These are phyloP conservation scores for Aleiodes leptofemur DNA, from an alignment of 2,888 invertebrate genomes.

Conservation along the genomic window DNA sequence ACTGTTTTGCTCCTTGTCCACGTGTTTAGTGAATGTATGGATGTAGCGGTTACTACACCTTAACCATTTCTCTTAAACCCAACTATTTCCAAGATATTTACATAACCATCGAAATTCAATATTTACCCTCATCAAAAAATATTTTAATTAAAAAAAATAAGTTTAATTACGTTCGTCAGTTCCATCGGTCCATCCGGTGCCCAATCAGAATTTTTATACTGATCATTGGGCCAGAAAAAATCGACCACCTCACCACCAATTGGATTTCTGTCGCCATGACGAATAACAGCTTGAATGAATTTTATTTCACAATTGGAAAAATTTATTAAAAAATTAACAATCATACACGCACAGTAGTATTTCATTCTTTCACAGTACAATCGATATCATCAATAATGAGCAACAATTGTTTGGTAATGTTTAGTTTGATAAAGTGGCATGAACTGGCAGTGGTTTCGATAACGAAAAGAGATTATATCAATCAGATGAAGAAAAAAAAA, in stretches of 20 bases:
- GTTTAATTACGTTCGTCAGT: slow-evolving; percentile 42
- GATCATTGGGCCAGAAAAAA: slow-evolving; percentile 43
- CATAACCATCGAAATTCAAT: not conserved
- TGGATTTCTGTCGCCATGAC: slow-evolving; percentile 40
- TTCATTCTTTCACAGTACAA: not conserved
- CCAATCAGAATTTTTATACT: slow-evolving; percentile 34
- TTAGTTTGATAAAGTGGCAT: too few species aligned
- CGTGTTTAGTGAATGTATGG: too few species aligned
- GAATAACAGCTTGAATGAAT: slow-evolving; percentile 37
- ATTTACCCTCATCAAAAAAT: not conserved
- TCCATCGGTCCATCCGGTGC: slow-evolving; percentile 41
- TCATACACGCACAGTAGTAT: not conserved
- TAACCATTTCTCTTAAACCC: too few species aligned
- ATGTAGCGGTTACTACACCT: too few species aligned
- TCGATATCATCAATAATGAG: not conserved
- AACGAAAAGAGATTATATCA: too few species aligned
- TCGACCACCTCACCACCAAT: not conserved
- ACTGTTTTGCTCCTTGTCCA: too few species aligned
- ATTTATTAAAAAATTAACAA: not conserved
- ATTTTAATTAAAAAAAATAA: not conserved
- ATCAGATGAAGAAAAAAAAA: too few species aligned
- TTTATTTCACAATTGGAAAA: slow-evolving; percentile 15
- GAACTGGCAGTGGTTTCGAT: too few species aligned
- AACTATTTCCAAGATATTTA: too few species aligned
- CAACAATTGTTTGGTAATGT: too few species aligned